phyloP scores from a whole-genome alignment of 2,113 vertebrate genomes.

The Erythrocercus mccallii region DNA sequence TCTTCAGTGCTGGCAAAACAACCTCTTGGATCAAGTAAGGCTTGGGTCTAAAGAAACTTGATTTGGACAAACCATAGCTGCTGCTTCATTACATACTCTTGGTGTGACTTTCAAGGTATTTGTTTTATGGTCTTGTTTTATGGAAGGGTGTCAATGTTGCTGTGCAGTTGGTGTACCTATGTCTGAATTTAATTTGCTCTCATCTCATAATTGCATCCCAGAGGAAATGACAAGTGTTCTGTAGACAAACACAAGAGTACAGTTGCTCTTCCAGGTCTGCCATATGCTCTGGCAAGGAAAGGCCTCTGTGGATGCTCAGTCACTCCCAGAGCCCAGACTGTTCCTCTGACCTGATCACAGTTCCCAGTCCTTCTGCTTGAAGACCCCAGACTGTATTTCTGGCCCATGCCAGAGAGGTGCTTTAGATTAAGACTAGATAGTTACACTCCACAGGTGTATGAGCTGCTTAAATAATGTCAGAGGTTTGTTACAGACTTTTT shows the following conservation, averaged over 20 bases:
- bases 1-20: not conserved
- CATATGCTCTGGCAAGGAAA: not conserved
- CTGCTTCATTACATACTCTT: not conserved
- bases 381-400: not conserved
- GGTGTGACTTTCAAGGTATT: not conserved
- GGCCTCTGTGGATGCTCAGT: not conserved
- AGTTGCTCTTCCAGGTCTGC: not conserved
- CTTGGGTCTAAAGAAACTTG: not conserved
- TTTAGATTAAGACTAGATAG: not conserved
- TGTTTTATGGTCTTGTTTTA: not conserved
- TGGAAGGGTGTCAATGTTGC: not conserved
- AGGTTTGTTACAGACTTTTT: not conserved
- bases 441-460: not conserved
- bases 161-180: not conserved
- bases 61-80: not conserved
- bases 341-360: not conserved
- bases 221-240: not conserved
- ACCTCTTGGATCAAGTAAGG: not conserved
- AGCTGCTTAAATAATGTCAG: not conserved
- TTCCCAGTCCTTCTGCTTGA: not conserved
- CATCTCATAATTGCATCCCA: not conserved
- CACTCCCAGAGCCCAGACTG: not conserved
- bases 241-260: not conserved
- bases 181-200: not conserved
- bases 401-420: not conserved